phyloP scores from a whole-genome alignment of 2,113 vertebrate genomes.

The Smithornis capensis region DNA sequence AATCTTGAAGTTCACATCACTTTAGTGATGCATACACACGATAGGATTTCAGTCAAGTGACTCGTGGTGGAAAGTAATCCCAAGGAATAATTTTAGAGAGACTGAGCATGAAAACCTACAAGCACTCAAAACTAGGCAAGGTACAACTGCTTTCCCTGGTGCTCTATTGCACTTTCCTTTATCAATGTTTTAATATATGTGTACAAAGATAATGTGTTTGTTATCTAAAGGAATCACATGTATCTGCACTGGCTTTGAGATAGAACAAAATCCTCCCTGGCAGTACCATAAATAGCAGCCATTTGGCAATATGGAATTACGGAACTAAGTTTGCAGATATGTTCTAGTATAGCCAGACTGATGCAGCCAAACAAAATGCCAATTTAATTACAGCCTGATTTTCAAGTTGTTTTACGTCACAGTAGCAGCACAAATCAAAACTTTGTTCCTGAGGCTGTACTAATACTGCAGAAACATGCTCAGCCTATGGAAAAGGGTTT shows the following conservation, averaged over 20 bases:
- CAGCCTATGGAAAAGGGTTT: not conserved
- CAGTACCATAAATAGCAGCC: not conserved
- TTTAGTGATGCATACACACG: accelerated
- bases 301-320: not conserved
- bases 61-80: not conserved
- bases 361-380: not conserved
- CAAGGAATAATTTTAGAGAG: not conserved
- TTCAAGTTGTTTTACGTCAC: not conserved
- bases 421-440: not conserved
- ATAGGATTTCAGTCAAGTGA: not conserved
- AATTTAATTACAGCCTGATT: not conserved
- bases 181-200: not conserved
- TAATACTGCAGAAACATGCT: not conserved
- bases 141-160: not conserved
- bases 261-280: not conserved
- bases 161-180: not conserved
- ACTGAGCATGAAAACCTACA: accelerated
- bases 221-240: not conserved
- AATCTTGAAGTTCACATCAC: not conserved
- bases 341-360: not conserved
- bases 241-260: not conserved
- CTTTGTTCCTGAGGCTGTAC: not conserved
- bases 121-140: not conserved
- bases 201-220: not conserved
- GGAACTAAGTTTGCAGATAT: not conserved